Conservation (phyloP, 2,888 invertebrate genomes). For the Phengaris alcon region DNA sequence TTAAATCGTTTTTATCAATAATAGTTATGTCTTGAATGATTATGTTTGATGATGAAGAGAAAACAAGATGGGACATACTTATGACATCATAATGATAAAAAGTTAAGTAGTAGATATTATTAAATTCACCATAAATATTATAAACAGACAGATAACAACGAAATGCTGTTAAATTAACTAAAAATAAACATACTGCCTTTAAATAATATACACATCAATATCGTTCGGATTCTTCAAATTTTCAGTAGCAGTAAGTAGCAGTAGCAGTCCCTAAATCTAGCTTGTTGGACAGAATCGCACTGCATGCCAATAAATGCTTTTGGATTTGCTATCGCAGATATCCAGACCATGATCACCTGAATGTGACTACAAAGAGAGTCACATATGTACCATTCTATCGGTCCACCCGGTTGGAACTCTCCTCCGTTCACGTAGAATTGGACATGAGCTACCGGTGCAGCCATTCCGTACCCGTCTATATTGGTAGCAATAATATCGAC, state of each 20-base stretch:
- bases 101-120: no score
- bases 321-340: slow-evolving; percentile 42
- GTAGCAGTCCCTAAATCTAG: slow-evolving; percentile 44
- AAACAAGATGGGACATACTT: no score
- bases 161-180: neutral
- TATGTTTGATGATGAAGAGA: no score
- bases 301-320: slow-evolving; percentile 45
- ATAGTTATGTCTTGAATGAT: no score
- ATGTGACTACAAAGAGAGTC: slow-evolving; percentile 45
- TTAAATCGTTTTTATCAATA: no score
- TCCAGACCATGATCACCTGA: slow-evolving; percentile 43
- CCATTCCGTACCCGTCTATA: slow-evolving; percentile 62
- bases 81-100: no score
- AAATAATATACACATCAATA: slow-evolving; percentile 12
- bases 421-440: slow-evolving; percentile 67
- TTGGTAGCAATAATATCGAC: slow-evolving; percentile 59
- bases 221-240: slow-evolving; percentile 12
- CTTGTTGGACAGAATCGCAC: slow-evolving; percentile 48
- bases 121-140: no score
- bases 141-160: no score
- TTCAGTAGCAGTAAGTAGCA: no score
- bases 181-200: neutral
- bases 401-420: slow-evolving; percentile 49
- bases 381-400: slow-evolving; percentile 40
- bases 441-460: slow-evolving; percentile 59